Base-by-base conservation (phyloP, 1,140 invertebrate genomes). In the Bactericera cockerelli region DNA sequence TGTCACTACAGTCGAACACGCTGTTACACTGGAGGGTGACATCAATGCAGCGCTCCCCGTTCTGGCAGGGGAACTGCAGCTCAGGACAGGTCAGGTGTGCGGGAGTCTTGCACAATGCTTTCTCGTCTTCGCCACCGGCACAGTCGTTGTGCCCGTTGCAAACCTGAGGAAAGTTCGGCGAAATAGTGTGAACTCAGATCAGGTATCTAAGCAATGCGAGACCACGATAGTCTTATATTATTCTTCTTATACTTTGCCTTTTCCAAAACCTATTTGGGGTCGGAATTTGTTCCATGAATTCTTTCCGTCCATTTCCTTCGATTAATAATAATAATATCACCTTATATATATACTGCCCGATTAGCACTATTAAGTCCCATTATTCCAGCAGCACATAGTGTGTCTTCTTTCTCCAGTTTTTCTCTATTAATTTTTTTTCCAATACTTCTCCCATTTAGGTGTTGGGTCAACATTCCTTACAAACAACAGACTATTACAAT, bases 261-360 rank as follows among this genome's bases (percentile, higher is more conserved):
- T n/a, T n/a, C n/a, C n/a, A n/a, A n/a, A n/a, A n/a, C n/a, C n/a
- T n/a, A n/a, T n/a, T n/a, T n/a, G n/a, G n/a, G n/a, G n/a, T n/a
- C n/a, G n/a, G n/a, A n/a, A n/a, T n/a, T n/a, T n/a, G n/a, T n/a
- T n/a, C n/a, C n/a, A n/a, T n/a, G n/a, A n/a, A n/a, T n/a, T n/a
- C n/a, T n/a, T n/a, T n/a, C n/a, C n/a, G n/a, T 72, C 64, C 61
- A 77, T 75, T 0, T 77, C 77, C 0, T 75, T 62, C 0, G 84
- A 80, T 65, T 84, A 88, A 0, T 78, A 69, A 61, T 84, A 84
- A 1, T n/a, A n/a, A n/a, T n/a, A n/a, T n/a, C n/a, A n/a, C n/a
- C n/a, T n/a, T n/a, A n/a, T n/a, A n/a, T n/a, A n/a, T n/a, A n/a
- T n/a, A n/a, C n/a, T n/a, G n/a, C n/a, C n/a, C n/a, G n/a, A n/a